phyloP scores from a whole-genome alignment of 1,140 invertebrate genomes.

The Chlorops oryzae region DNA sequence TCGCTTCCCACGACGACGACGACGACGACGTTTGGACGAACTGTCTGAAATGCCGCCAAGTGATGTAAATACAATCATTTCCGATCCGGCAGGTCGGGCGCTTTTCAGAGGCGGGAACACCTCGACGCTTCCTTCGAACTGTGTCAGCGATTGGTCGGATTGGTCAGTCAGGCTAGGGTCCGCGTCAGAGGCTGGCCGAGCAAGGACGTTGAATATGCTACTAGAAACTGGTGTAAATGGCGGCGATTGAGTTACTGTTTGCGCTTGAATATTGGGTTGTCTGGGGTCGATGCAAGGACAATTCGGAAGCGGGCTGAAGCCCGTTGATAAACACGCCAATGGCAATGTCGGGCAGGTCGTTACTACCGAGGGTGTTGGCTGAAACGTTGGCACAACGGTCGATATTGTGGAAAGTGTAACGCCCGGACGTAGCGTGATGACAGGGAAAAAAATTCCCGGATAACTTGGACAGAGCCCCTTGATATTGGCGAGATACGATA shows the following conservation, averaged over 20 bases:
- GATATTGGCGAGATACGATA: slow-evolving; percentile 38
- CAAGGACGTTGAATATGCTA: too few species aligned
- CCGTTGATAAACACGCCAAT: slow-evolving; percentile 32
- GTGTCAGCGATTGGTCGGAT: slow-evolving; percentile 1
- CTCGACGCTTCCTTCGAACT: too few species aligned
- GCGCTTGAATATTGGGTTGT: too few species aligned
- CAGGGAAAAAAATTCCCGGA: slow-evolving; percentile 38
- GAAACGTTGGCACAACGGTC: slow-evolving; percentile 3
- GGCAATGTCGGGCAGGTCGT: slow-evolving; percentile 31
- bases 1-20: slow-evolving; percentile 26
- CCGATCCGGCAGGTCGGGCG: slow-evolving; percentile 21
- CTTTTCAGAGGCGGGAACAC: too few species aligned
- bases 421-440: slow-evolving; percentile 25
- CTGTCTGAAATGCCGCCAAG: slow-evolving; percentile 23
- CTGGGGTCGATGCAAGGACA: slow-evolving; percentile 44
- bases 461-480: slow-evolving; percentile 40
- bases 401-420: slow-evolving; percentile 14
- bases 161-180: background rate
- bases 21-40: slow-evolving; percentile 21
- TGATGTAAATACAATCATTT: slow-evolving; percentile 35
- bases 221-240: too few species aligned
- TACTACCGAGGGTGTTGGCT: slow-evolving; percentile 17
- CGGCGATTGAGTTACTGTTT: too few species aligned
- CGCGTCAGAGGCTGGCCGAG: background rate
- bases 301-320: slow-evolving; percentile 27